Percentiles rank a stretch among this genome's conserved stretches.
phyloP scores from a whole-genome alignment of 2,113 vertebrate genomes.

The Callocephalon fimbriatum region DNA sequence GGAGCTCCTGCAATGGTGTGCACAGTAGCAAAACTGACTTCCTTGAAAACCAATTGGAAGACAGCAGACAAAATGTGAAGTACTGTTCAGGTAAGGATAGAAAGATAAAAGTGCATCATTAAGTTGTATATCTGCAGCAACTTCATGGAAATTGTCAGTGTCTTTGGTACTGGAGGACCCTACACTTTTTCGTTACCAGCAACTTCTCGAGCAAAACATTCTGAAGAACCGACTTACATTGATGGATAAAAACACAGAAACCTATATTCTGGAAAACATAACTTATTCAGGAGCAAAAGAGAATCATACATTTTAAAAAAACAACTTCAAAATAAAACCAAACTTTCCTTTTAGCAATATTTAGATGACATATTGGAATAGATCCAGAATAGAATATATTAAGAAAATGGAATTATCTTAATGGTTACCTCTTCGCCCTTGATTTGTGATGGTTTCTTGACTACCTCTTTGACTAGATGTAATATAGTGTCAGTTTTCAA shows the following conservation, averaged over 20 bases:
- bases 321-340: not conserved
- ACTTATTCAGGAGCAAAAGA: not conserved
- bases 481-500: conserved; percentile 86
- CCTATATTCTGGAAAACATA: not conserved
- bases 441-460: conserved; percentile 92
- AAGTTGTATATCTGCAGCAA: not conserved
- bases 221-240: not conserved
- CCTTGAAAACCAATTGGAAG: not conserved
- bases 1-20: not conserved
- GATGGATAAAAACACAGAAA: not conserved
- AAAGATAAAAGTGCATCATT: not conserved
- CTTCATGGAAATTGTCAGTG: not conserved
- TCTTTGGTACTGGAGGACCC: not conserved
- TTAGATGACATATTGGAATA: not conserved
- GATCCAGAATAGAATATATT: not conserved
- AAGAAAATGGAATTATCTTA: not conserved
- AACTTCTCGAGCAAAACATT: not conserved
- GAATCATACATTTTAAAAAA: not conserved
- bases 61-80: not conserved
- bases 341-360: not conserved
- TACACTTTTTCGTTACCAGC: not conserved
- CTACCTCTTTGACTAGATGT: conserved; percentile 92
- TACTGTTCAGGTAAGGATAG: not conserved
- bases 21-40: not conserved
- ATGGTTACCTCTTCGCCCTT: conserved; percentile 89